Evolutionary conservation across 2,113 vertebrate genomes (phyloP).

Genomic region (Spea multiplicata): DNA sequence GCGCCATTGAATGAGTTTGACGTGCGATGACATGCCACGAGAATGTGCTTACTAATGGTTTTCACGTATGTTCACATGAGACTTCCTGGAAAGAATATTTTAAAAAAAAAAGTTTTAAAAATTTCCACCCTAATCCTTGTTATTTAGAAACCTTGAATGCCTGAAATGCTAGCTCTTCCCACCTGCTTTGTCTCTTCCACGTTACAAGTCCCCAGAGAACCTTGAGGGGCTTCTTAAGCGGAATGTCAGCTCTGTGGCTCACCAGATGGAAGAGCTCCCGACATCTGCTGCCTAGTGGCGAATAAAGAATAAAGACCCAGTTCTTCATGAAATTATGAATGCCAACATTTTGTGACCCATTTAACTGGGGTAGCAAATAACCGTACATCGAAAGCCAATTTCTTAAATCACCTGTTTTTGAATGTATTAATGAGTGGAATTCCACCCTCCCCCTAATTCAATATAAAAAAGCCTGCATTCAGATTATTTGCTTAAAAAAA

Average conservation of each 20-base stretch:
- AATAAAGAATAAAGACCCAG: no score
- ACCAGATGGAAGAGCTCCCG: background rate
- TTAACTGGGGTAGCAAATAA: no score
- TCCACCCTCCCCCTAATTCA: no score
- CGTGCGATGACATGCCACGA: background rate
- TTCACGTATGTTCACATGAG: background rate
- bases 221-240: conserved; percentile 3
- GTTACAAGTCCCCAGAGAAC: background rate
- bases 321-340: no score
- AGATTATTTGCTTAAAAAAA: no score
- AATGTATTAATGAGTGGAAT: no score
- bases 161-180: conserved; percentile 1
- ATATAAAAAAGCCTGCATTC: no score
- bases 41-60: conserved; percentile 7
- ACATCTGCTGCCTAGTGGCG: background rate
- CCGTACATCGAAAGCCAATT: no score
- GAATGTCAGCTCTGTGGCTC: background rate
- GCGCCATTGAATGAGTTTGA: no score
- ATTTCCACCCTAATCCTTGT: background rate
- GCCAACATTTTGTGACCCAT: no score
- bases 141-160: conserved; percentile 5
- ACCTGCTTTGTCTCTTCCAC: conserved; percentile 11
- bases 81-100: conserved; percentile 4
- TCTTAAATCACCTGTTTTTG: no score
- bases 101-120: background rate